phyloP scores from a whole-genome alignment of 2,113 vertebrate species.

The Oreochromis tanganicae region DNA sequence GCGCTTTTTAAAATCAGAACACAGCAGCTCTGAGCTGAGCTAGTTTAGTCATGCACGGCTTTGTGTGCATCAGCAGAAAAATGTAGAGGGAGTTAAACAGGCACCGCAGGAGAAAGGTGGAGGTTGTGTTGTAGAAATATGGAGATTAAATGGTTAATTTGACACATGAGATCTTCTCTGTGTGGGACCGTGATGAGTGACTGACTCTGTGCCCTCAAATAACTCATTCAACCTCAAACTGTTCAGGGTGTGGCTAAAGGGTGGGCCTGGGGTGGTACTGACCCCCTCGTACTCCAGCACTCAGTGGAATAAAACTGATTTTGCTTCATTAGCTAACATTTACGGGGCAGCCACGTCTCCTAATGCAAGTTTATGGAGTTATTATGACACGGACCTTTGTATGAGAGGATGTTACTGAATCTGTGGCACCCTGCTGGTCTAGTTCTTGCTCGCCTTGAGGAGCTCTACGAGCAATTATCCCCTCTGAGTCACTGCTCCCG shows the following conservation, averaged over 20 bases:
- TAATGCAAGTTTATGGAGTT: not conserved
- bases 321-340: rapidly evolving
- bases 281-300: rapidly evolving
- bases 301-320: not conserved
- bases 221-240: rapidly evolving
- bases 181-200: not conserved
- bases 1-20: not conserved
- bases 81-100: not conserved
- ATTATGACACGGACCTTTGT: rapidly evolving
- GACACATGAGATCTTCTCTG: not conserved
- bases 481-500: conserved; percentile 8
- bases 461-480: not conserved
- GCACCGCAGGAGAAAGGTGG: not conserved
- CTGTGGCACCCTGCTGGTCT: rapidly evolving
- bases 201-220: rapidly evolving
- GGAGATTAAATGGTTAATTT: rapidly evolving
- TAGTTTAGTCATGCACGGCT: conserved; percentile 22
- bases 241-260: not conserved
- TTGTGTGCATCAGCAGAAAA: not conserved
- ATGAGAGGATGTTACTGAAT: rapidly evolving
- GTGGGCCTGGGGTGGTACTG: not conserved
- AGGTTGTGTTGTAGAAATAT: not conserved
- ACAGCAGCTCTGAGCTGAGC: not conserved
- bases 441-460: rapidly evolving
- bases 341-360: not conserved